Evolutionary conservation across 2,113 vertebrate genomes (phyloP), one percentile per base, ranked within the genome.

Genomic region (Egretta garzetta): DNA sequence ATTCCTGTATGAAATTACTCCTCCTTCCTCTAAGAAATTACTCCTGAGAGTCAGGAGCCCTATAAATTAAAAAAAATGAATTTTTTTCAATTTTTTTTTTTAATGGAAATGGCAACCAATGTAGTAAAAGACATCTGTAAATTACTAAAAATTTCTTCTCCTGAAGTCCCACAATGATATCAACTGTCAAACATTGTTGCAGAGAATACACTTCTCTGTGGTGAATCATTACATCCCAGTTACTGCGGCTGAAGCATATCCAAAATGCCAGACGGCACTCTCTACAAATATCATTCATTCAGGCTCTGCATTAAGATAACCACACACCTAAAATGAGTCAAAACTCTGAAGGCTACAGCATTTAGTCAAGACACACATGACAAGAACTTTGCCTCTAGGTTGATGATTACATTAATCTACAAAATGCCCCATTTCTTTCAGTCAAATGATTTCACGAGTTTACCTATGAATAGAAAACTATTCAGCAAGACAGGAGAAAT

Each of bases 381-480:
- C 47, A 62, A 53, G n/a, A 85, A 76, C 47, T 58, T 68, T 30
- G 49, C 49, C 72, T 62, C 52, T 49, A 33, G 17, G 28, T 12
- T 88, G 50, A 86, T 16, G 50, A 87, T 24, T 66, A 56, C 26
- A 37, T 91, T 71, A 86, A 72, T 75, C 3, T 13, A 60, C 45
- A 72, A 73, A 94, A 72, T 52, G 12, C 14, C 27, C 28, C 12
- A 27, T 72, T 96, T 95, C 39, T 96, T 95, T 93, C 80, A 79
- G 27, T 71, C 19, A 59, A 89, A 87, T 30, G 12, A 53, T 87
- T 93, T 76, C 33, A 62, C 22, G 56, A 86, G 19, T 62, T 86
- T 74, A 84, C 52, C 28, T 87, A 64, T 24, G 30, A 91, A 86
- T 64, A 74, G 77, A 95, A 72, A 90, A 28, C n/a, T 68, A 39